Conservation (phyloP, 2,113 vertebrate genomes). For the Ceyx melanurus region DNA sequence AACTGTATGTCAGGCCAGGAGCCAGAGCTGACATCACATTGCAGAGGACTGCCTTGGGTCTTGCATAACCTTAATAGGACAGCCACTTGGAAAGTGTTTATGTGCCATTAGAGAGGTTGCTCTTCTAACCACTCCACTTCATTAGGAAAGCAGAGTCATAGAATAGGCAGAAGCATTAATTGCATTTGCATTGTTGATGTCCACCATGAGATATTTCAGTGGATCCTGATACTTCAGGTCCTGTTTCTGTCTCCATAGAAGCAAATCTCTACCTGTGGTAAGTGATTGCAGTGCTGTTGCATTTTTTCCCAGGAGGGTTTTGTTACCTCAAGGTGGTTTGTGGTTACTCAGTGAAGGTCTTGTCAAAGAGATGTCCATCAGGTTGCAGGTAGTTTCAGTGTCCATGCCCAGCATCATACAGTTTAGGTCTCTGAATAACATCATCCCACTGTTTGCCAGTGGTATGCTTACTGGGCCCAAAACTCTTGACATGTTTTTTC, state of each 20-base stretch:
- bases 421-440: background rate
- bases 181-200: background rate
- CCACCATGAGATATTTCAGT: background rate
- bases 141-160: background rate
- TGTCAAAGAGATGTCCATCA: background rate
- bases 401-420: background rate
- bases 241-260: background rate
- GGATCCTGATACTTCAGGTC: background rate
- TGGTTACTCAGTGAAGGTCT: background rate
- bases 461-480: background rate
- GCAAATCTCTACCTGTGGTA: background rate
- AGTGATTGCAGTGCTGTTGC: background rate
- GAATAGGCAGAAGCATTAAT: background rate
- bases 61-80: constrained; percentile 50
- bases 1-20: background rate
- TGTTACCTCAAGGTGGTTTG: background rate
- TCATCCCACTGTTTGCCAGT: background rate
- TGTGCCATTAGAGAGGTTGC: background rate
- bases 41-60: constrained; percentile 7
- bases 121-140: background rate
- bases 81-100: constrained; percentile 13
- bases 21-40: constrained; percentile 16
- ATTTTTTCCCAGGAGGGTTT: background rate
- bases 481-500: background rate
- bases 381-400: background rate